Conservation (phyloP, 2,888 invertebrate genomes). For the Sepiola atlantica region DNA sequence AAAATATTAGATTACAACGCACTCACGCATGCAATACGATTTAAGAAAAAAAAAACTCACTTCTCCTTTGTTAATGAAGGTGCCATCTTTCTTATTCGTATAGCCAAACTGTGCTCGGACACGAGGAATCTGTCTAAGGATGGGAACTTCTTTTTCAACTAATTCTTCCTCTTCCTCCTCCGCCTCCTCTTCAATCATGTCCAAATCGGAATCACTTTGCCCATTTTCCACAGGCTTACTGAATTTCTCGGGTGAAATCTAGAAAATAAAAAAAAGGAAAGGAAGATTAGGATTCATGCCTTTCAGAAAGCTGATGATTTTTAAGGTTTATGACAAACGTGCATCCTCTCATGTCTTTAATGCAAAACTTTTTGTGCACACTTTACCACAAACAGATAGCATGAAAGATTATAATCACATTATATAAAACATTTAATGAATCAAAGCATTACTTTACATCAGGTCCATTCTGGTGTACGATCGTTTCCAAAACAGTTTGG, state of each 20-base stretch:
- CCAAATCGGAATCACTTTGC: slow-evolving; percentile 62
- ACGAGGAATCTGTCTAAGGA: slow-evolving; percentile 90
- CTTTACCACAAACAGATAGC: too few relatives aligned
- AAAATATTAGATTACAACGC: too few relatives aligned
- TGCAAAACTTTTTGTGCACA: too few relatives aligned
- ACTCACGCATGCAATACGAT: too few relatives aligned
- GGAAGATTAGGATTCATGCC: not conserved
- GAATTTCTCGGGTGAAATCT: slow-evolving; percentile 73
- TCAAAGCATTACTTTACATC: too few relatives aligned
- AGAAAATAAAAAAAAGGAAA: slow-evolving; percentile 46
- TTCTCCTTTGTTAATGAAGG: slow-evolving; percentile 93
- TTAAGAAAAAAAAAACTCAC: slow-evolving; percentile 68
- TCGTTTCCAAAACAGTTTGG: too few relatives aligned
- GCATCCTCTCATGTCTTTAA: too few relatives aligned
- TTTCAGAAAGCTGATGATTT: too few relatives aligned
- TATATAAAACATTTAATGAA: too few relatives aligned
- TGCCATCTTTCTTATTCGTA: slow-evolving; percentile 85
- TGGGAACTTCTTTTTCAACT: slow-evolving; percentile 89
- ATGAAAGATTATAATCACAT: too few relatives aligned
- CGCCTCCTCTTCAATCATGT: slow-evolving; percentile 93
- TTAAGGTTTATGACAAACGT: too few relatives aligned
- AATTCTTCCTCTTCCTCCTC: slow-evolving; percentile 86
- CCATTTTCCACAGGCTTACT: slow-evolving; percentile 66
- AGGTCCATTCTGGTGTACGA: too few relatives aligned
- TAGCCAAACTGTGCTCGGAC: slow-evolving; percentile 88